Base-by-base conservation (phyloP, 1,140 invertebrate genomes). In the Scaptomyza pallida region DNA sequence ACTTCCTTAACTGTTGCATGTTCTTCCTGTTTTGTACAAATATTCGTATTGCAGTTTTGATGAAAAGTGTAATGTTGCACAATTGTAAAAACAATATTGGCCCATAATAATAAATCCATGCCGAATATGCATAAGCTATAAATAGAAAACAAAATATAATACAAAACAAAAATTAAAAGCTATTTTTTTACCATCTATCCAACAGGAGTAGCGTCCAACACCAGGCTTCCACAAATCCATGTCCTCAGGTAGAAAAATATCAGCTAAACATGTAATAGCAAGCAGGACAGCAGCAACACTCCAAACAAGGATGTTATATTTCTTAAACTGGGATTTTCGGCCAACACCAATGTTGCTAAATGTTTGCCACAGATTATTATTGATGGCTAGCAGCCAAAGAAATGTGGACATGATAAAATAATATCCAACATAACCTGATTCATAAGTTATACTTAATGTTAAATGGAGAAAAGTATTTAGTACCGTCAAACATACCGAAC, bases 311-410 rank as follows among this genome's bases (percentile, higher is more conserved):
- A 93, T 77, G 0, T 94, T 95, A 70, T 96, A 96, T 15, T 93
- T 0, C 92, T 72, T 68, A 95, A 95, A 56, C 93, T 93, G 15
- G 48, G 50, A 17, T 43, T 75, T 8, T 72, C 6, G 78, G 17
- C 6, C 12, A 51, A 60, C 35, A n/a, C 90, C 91, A 55, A 82
- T 6, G 70, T 40, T 89, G 90, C 71, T 47, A 17, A 56, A 95
- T 52, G 95, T 95, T 77, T 93, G 93, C 93, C 94, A 96, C 43
- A 96, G 93, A 80, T 96, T 95, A 71, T 95, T 94, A 64, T 95
- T 94, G 92, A 96, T 95, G 5, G 95, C 93, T 76, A 94, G 94
- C 71, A 96, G 94, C 95, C 95, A 97, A 60, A 94, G 94, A 88
- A 96, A 96, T 55, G 94, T 94, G 1, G 94, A 92, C 70, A 96